Evolutionary conservation across 2,888 invertebrate genomes (phyloP).

Genomic region (Drosophila putrida): DNA sequence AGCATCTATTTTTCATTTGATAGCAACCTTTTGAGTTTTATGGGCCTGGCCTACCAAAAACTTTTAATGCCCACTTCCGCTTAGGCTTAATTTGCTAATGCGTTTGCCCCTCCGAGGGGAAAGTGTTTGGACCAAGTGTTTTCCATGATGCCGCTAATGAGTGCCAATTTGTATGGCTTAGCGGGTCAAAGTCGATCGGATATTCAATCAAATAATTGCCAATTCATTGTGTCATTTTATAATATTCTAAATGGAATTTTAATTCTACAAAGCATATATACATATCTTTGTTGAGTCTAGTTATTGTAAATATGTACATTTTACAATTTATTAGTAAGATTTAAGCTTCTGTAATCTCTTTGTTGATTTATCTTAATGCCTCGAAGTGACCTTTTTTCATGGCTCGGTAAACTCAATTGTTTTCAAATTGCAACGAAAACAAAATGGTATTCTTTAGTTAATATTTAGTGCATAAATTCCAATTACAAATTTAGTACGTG

Average conservation of each 20-base stretch:
- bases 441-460: not conserved
- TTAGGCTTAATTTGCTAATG: conserved; percentile 72
- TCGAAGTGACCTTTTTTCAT: not conserved
- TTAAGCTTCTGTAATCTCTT: not conserved
- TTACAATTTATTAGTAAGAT: not conserved
- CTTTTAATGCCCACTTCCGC: conserved; percentile 68
- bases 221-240: not conserved
- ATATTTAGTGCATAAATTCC: not conserved
- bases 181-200: conserved; percentile 5
- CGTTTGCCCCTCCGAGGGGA: conserved; percentile 32
- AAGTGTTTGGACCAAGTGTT: conserved; percentile 30
- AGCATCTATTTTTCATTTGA: conserved; percentile 68
- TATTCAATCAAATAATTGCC: conserved; percentile 5
- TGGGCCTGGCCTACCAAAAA: conserved; percentile 46
- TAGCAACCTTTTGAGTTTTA: conserved; percentile 64
- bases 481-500: not conserved
- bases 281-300: not conserved
- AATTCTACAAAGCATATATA: not conserved
- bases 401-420: not conserved
- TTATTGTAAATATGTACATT: not conserved
- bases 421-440: not conserved
- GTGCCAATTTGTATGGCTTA: conserved; percentile 51
- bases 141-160: conserved; percentile 57
- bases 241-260: not conserved
- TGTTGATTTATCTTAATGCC: not conserved